Evolutionary conservation across 2,888 invertebrate genomes (phyloP).

Genomic region (Sylvicola cinctus): DNA sequence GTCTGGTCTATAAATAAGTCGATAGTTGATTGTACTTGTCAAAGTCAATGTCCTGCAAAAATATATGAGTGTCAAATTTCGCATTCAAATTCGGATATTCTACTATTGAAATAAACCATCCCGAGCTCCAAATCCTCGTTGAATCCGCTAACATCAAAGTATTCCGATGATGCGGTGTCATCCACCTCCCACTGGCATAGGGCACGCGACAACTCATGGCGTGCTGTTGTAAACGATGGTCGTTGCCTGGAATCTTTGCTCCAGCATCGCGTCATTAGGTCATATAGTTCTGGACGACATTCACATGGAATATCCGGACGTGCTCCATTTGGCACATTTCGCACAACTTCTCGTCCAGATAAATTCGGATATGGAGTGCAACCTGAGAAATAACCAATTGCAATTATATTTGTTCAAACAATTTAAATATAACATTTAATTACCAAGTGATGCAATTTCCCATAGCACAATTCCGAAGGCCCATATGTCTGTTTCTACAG

Average conservation of each 20-base stretch:
- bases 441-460: conserved; percentile 73
- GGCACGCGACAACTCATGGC: conserved; percentile 22
- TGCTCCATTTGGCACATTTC: conserved; percentile 56
- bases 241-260: conserved; percentile 49
- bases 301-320: conserved; percentile 59
- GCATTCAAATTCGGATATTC: conserved; percentile 42
- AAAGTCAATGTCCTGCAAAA: no score
- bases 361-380: conserved; percentile 72
- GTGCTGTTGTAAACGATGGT: conserved; percentile 44
- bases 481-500: conserved; percentile 70
- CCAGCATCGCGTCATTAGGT: conserved; percentile 40
- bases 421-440: conserved; percentile 4
- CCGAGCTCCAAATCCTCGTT: conserved; percentile 26
- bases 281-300: conserved; percentile 48
- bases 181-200: conserved; percentile 25
- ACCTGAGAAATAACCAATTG: conserved; percentile 27
- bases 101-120: conserved; percentile 26
- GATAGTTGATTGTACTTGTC: no score
- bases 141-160: conserved; percentile 26
- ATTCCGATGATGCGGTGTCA: conserved; percentile 20
- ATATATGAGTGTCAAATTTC: no score
- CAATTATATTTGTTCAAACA: background rate
- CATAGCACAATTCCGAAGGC: conserved; percentile 69
- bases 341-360: conserved; percentile 65
- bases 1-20: no score